These are phyloP conservation scores for Grantiella picta DNA, from an alignment of 2,113 vertebrate species.

Conservation along the genomic window DNA sequence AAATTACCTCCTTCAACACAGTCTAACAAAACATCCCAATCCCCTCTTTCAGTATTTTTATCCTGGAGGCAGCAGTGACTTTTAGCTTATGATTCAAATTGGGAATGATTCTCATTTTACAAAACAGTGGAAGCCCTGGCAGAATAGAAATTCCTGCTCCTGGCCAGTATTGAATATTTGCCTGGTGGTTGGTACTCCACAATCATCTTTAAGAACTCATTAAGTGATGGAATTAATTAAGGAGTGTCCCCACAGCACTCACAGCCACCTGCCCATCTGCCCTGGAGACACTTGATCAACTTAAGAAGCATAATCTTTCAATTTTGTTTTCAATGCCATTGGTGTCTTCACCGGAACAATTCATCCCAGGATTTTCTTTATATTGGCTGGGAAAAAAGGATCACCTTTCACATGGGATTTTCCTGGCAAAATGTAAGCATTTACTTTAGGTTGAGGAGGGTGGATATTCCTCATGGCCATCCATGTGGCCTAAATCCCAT, in stretches of 20 bases:
- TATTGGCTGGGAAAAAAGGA: not conserved
- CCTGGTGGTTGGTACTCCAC: not conserved
- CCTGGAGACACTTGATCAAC: not conserved
- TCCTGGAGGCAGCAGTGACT: not conserved
- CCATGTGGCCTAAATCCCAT: accelerated
- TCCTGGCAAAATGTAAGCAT: not conserved
- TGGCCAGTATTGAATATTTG: not conserved
- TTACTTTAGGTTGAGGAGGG: not conserved
- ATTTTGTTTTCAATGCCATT: not conserved
- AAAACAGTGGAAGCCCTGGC: not conserved
- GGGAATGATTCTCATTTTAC: not conserved
- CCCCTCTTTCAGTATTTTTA: not conserved
- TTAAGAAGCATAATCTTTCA: not conserved
- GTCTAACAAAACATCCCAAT: conserved; percentile 5
- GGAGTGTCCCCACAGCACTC: not conserved
- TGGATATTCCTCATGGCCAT: not conserved
- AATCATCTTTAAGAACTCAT: not conserved
- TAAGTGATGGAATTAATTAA: not conserved
- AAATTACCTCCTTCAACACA: not conserved
- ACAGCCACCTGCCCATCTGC: not conserved
- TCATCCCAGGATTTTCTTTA: not conserved
- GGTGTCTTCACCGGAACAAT: not conserved
- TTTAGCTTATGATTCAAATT: not conserved
- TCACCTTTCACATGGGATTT: not conserved
- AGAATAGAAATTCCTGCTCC: not conserved